Conservation (phyloP, 2,113 vertebrate genomes). For the Stigmatopora nigra region DNA sequence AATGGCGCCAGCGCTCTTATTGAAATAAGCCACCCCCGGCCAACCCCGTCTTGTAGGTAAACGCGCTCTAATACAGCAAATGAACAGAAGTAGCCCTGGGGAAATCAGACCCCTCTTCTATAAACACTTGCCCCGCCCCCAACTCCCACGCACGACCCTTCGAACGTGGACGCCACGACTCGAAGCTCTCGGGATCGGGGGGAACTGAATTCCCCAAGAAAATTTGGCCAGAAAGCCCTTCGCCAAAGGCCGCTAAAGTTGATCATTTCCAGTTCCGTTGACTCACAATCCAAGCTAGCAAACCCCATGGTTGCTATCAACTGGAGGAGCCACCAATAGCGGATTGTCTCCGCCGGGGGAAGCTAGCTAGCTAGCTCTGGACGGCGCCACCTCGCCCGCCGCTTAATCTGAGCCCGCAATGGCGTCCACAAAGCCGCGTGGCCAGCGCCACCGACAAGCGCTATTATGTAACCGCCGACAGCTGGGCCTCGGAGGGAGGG, state of each 20-base stretch:
- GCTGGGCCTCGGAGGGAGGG: conserved; percentile 67
- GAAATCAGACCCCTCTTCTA: conserved; percentile 60
- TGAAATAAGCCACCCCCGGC: background rate
- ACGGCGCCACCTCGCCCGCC: conserved; percentile 60
- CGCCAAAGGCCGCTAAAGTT: too few species aligned
- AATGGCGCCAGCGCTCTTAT: conserved; percentile 11
- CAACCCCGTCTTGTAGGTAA: conserved; percentile 32
- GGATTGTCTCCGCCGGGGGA: conserved; percentile 62
- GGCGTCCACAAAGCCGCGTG: conserved; percentile 68
- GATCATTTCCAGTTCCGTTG: too few species aligned
- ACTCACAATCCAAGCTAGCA: too few species aligned
- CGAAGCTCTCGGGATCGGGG: conserved; percentile 53
- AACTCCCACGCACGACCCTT: background rate
- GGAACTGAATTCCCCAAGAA: conserved; percentile 11
- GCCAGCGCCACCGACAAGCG: conserved; percentile 64
- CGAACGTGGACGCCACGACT: conserved; percentile 22
- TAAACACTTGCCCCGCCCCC: conserved; percentile 42
- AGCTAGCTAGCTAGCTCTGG: conserved; percentile 70
- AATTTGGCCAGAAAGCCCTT: too few species aligned
- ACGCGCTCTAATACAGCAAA: conserved; percentile 56
- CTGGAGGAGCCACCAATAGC: too few species aligned
- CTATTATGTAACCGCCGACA: conserved; percentile 75
- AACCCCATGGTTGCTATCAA: too few species aligned
- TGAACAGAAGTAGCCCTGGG: conserved; percentile 54
- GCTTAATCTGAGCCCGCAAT: conserved; percentile 72